phyloP scores from a whole-genome alignment of 2,797 vertebrate species.

The Glossophaga mutica region DNA sequence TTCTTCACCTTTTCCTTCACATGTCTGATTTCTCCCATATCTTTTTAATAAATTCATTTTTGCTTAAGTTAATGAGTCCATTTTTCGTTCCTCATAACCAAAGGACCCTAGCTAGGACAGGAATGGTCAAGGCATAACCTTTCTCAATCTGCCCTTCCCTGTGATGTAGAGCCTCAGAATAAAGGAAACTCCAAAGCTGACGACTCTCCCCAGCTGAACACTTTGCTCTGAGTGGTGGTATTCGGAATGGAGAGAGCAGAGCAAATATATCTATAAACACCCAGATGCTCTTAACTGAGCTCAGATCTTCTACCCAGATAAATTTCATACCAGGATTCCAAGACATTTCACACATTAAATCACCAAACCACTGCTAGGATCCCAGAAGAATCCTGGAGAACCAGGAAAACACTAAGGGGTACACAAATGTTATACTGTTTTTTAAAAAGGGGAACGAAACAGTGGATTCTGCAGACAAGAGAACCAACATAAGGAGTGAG shows the following conservation, averaged over 20 bases:
- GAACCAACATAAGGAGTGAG: background rate
- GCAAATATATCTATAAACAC: background rate
- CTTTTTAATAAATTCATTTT: background rate
- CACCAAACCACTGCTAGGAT: background rate
- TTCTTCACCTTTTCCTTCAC: background rate
- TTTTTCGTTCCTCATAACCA: background rate
- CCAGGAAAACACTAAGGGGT: background rate
- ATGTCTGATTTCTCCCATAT: background rate
- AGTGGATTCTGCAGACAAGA: background rate
- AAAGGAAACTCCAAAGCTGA: background rate
- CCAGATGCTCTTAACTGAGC: background rate
- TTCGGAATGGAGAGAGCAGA: background rate
- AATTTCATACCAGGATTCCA: background rate
- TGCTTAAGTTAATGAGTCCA: background rate
- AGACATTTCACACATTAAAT: background rate
- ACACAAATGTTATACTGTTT: background rate
- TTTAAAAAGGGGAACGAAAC: slow-evolving; percentile 10
- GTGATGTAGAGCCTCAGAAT: background rate
- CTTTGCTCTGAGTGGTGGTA: background rate
- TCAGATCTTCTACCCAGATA: background rate
- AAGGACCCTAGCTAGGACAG: background rate
- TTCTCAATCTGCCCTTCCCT: background rate
- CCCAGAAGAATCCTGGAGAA: background rate
- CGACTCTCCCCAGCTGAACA: background rate
- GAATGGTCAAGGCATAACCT: background rate